Base-by-base conservation (phyloP, 2,797 vertebrate species). In the Rhadinocentrus ornatus region DNA sequence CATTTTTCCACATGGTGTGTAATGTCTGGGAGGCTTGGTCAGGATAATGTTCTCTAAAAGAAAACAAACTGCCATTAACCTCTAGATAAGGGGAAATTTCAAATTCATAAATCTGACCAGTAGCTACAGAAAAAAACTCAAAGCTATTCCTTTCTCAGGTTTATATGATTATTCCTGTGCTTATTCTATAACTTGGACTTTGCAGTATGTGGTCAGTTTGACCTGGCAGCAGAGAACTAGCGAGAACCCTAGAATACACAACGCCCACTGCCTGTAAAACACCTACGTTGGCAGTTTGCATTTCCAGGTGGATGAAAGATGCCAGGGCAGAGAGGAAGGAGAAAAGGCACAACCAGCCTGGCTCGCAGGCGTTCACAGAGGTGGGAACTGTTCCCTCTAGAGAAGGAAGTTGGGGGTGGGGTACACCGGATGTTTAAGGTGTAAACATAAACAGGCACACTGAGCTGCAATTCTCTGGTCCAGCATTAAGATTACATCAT, bases 321-420 rank as follows among this genome's bases (percentile, higher is more conserved):
- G 82, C 80, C 77, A 71, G 73, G 75, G 66, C 78, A 59, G 70
- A 8, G 64, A 71, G 72, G 62, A 65, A 24, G 52, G 61, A 76
- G 67, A 53, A 62, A 64, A 68, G 71, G 61, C 70, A 74, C 77
- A 74, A 39, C 58, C 0, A n/a, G 71, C 62, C 77, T 57, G 71
- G 77, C 35, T 52, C 54, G 73, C 87, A 92, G 91, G 89, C 90
- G 90, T 84, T 86, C 82, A 86, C 88, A 92, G 78, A 90, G 87
- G 74, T 59, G 20, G 55, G 50, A 78, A 87, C 81, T 91, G 90
- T 90, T 86, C 86, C 75, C 78, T 59, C 37, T 32, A 41, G 83
- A 78, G 65, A 64, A 10, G 54, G 56, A 74, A 62, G 62, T 2
- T 31, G 53, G 48, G 57, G 73, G 11, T 4, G 60, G 54, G 63